Evolutionary conservation across 1,140 invertebrate species (phyloP).

Genomic region (Hermetia illucens): DNA sequence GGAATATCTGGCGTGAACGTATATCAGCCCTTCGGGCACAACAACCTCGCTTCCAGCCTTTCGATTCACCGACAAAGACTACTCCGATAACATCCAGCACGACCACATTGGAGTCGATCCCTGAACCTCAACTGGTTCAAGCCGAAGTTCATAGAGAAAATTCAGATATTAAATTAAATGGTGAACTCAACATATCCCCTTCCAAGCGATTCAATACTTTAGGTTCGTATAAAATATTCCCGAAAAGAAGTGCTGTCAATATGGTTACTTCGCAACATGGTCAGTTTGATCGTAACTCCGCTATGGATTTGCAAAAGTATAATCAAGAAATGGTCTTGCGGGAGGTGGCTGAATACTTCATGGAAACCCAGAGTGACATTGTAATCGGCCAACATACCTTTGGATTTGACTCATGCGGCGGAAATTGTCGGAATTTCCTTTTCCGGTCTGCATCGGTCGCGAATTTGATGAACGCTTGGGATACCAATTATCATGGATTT

Average conservation of each 20-base stretch:
- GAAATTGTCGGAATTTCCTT: background rate
- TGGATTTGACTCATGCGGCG: background rate
- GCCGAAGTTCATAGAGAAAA: background rate
- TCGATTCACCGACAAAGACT: background rate
- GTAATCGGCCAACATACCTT: background rate
- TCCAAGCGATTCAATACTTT: background rate
- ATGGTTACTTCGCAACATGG: background rate
- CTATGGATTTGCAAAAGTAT: too few relatives aligned
- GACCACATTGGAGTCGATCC: too few relatives aligned
- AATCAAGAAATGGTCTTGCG: background rate
- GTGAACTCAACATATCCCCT: background rate
- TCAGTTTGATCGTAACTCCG: too few relatives aligned
- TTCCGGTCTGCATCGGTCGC: background rate
- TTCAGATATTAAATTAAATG: background rate
- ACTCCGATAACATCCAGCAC: background rate
- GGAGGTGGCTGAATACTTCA: background rate
- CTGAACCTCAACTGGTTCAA: background rate
- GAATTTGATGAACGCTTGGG: too few relatives aligned
- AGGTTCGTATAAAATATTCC: background rate
- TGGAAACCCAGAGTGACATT: background rate
- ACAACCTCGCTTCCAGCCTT: background rate
- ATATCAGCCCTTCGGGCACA: background rate
- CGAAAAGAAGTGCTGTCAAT: background rate
- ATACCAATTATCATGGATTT: too few relatives aligned
- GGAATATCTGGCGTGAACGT: constrained; percentile 34